Evolutionary conservation across 1,140 invertebrate species (phyloP), one percentile per base, ranked within the genome.

Genomic region (Sycophaga agraensis): DNA sequence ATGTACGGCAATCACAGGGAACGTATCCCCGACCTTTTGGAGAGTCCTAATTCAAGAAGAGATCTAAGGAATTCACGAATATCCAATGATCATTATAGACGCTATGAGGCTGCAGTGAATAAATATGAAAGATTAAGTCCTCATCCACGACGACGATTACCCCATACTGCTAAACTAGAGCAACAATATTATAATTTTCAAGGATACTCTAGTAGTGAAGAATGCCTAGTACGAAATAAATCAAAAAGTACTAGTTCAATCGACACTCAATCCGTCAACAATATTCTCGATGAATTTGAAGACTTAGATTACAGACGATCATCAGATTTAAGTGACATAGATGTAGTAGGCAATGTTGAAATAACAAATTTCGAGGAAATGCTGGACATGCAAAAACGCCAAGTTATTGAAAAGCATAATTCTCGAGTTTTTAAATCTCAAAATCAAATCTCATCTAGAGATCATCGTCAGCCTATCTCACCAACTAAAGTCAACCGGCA

Each of bases 191-290:
- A 63, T 9, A 65, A 63, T 14, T 60, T 53, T 24, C 39, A 63
- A 43, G 67, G 63, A 14, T 68, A 67, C 24, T 75, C 73, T 50
- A 75, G 73, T 54, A 74, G 71, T 54, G 73, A 74, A 46, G 74
- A 75, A 54, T 70, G 71, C 50, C 59, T 68, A 8, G 55, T 22
- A 6, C 65, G 67, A 9, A 71, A 69, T 35, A 74, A 73, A 43
- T 74, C 71, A 5, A 76, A 75, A 64, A 75, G 74, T 55, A 74
- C 68, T 12, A 75, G 71, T 46, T 75, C 74, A 22, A 74, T 75
- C 37, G 74, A 76, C 57, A 71, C 73, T 1, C 74, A 76, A 42
- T 76, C 74, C 7, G 70, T 76, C 8, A 76, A 76, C 50, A 76
- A 76, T 26, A 75, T 76, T 14, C 62, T 76, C 11, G 74, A 75